A percentile compares a stretch with the other conserved stretches of the same genome.
phyloP scores from a whole-genome alignment of 2,888 invertebrate species.

The Eupithecia vulgata region DNA sequence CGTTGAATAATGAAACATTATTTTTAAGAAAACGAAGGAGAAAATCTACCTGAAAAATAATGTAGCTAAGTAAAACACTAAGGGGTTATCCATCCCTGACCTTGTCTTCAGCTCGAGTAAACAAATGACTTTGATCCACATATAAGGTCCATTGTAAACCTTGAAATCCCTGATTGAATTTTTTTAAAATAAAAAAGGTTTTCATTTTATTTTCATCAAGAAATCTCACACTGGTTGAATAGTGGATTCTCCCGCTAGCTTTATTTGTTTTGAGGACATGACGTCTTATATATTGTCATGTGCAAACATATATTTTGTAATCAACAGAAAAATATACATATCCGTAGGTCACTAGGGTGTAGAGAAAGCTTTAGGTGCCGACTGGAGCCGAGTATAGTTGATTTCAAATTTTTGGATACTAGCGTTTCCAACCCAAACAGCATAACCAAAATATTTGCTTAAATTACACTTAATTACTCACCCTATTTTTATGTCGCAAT shows the following conservation, averaged over 20 bases:
- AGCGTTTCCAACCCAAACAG: too few species aligned
- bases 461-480: too few species aligned
- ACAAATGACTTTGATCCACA: background rate
- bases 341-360: background rate
- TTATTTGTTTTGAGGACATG: too few species aligned
- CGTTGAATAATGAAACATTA: conserved; percentile 18
- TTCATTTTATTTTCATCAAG: background rate
- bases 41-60: background rate
- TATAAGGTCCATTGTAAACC: background rate
- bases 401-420: too few species aligned
- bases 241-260: background rate
- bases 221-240: background rate
- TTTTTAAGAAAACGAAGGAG: background rate
- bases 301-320: background rate
- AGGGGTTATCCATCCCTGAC: conserved; percentile 4
- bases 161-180: background rate
- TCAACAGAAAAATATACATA: background rate
- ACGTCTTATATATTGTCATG: too few species aligned
- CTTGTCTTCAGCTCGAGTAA: background rate
- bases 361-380: background rate
- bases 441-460: too few species aligned
- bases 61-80: background rate
- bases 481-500: too few species aligned
- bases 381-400: too few species aligned
- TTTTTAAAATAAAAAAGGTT: background rate